A percentile compares a stretch with the other conserved stretches of the same genome.
Conservation (phyloP, 2,113 vertebrate species). For the Antechinus flavipes region DNA sequence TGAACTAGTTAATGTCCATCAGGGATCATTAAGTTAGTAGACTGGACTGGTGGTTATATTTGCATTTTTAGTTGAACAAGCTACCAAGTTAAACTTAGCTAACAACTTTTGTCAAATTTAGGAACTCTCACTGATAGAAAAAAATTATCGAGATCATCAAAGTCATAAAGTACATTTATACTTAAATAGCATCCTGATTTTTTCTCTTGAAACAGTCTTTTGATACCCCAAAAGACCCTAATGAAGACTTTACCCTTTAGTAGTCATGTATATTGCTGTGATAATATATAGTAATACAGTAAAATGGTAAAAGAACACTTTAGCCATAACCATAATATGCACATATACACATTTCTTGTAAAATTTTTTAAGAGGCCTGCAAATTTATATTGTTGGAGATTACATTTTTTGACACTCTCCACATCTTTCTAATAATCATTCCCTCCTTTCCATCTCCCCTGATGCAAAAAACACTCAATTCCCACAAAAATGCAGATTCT, state of each 20-base stretch:
- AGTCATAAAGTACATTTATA: slow-evolving; percentile 29
- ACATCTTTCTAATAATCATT: background rate
- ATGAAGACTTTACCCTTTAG: background rate
- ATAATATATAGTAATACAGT: background rate
- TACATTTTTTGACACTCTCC: background rate
- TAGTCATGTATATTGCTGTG: background rate
- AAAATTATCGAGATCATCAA: slow-evolving; percentile 12
- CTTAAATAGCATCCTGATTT: background rate
- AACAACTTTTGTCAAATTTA: slow-evolving; percentile 35
- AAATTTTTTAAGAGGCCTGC: background rate
- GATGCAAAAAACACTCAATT: background rate
- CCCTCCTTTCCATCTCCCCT: background rate
- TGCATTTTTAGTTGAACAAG: slow-evolving; percentile 17
- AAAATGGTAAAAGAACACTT: slow-evolving; percentile 26
- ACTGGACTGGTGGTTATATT: background rate
- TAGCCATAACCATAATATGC: background rate
- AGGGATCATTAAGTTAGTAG: slow-evolving; percentile 35
- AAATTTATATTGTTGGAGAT: background rate
- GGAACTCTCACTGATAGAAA: slow-evolving; percentile 7
- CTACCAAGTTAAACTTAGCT: background rate
- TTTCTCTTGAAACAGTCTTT: background rate
- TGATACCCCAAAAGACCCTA: background rate
- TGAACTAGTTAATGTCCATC: background rate
- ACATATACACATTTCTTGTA: background rate
- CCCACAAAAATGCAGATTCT: background rate